Conservation (phyloP, 2,888 invertebrate genomes). For the Eupithecia tripunctaria region DNA sequence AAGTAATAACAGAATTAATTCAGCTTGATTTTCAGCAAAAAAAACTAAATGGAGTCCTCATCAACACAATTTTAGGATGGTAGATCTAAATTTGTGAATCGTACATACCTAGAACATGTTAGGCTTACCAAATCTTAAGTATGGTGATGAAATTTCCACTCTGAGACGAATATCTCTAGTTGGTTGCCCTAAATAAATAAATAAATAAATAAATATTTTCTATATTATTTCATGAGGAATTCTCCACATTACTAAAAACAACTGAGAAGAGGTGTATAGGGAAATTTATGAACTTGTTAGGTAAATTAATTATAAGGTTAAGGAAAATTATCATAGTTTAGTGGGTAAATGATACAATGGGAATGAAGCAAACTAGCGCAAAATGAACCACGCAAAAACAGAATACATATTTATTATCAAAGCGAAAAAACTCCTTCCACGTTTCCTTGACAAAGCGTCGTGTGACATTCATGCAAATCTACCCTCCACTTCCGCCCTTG, state of each 20-base stretch:
- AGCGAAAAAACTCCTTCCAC: neutral
- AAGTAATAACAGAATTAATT: no score
- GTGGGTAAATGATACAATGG: neutral
- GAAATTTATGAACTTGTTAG: neutral
- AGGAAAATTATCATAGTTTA: neutral
- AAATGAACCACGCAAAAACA: neutral
- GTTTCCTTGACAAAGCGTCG: conserved; percentile 41
- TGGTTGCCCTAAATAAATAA: no score
- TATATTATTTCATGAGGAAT: no score
- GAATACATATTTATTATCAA: neutral
- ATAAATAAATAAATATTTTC: no score
- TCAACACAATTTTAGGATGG: no score
- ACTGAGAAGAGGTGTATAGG: neutral
- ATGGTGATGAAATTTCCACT: neutral
- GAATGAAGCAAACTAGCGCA: neutral
- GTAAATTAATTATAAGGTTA: neutral
- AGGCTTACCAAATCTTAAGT: neutral
- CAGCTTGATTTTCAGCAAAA: neutral
- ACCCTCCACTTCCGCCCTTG: conserved; percentile 46
- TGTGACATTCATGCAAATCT: conserved; percentile 43
- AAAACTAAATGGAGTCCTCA: neutral
- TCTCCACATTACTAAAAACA: neutral
- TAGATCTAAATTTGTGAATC: no score
- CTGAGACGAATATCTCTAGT: neutral
- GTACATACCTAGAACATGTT: no score